Conservation (phyloP, 2,797 vertebrate species). For the Australoheros facetus region DNA sequence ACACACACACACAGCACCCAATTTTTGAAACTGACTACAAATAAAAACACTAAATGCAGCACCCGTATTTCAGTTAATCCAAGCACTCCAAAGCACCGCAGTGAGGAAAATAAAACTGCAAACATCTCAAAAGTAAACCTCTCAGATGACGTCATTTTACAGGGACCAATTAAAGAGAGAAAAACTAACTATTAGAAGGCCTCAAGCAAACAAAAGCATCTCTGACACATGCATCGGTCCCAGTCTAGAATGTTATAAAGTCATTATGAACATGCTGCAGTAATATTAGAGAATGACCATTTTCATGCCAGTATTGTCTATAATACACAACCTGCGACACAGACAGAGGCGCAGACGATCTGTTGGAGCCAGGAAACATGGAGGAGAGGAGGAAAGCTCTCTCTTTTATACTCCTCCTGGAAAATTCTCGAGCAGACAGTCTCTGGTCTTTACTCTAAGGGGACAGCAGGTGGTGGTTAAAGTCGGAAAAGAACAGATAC, state of each 20-base stretch:
- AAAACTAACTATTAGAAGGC: no score
- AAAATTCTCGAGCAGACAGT: constrained; percentile 85
- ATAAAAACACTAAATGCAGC: no score
- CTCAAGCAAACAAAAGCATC: no score
- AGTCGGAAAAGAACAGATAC: neutral
- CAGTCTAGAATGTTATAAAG: neutral
- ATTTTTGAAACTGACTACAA: no score
- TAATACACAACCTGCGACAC: constrained; percentile 54
- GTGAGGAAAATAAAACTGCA: no score
- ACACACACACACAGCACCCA: no score
- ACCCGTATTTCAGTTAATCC: no score
- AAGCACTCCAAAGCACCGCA: no score
- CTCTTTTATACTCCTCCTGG: constrained; percentile 91
- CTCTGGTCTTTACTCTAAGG: constrained; percentile 84
- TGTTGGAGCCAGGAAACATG: constrained; percentile 84
- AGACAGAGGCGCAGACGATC: constrained; percentile 54
- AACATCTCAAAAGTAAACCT: neutral
- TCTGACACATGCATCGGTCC: neutral
- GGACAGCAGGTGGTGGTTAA: constrained; percentile 6
- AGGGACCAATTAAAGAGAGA: neutral
- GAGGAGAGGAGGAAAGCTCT: constrained; percentile 89
- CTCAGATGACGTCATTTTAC: neutral
- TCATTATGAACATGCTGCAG: neutral
- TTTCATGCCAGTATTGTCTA: neutral
- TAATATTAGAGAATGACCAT: neutral